These are phyloP conservation scores for Chrysolina haemoptera DNA, from an alignment of 2,888 invertebrate genomes.

Conservation along the genomic window DNA sequence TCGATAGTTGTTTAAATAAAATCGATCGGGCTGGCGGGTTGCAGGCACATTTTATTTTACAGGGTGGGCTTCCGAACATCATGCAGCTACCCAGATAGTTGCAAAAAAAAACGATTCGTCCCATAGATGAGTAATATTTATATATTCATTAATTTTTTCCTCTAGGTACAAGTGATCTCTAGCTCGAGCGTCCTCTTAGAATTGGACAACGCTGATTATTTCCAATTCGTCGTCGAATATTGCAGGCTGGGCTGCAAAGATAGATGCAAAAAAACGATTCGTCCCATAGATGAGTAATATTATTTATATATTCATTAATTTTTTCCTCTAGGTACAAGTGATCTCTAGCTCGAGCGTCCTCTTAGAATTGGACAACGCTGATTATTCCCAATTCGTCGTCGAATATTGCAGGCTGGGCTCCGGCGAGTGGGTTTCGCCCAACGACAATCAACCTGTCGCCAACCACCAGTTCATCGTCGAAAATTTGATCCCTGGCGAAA, in stretches of 20 bases:
- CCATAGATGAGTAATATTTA: too few species aligned
- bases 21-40: too few species aligned
- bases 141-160: background rate
- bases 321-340: slow-evolving; percentile 69
- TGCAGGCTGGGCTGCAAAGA: slow-evolving; percentile 74
- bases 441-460: slow-evolving; percentile 69
- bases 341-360: slow-evolving; percentile 74
- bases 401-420: slow-evolving; percentile 73
- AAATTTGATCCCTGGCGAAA: slow-evolving; percentile 75
- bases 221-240: slow-evolving; percentile 66
- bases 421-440: slow-evolving; percentile 75
- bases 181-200: slow-evolving; percentile 74
- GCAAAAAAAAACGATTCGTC: too few species aligned
- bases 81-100: too few species aligned
- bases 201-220: slow-evolving; percentile 70
- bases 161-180: slow-evolving; percentile 72
- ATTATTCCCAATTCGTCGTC: slow-evolving; percentile 62
- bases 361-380: slow-evolving; percentile 73
- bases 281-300: too few species aligned
- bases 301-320: background rate
- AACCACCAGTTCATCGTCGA: slow-evolving; percentile 72
- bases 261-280: too few species aligned
- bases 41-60: too few species aligned
- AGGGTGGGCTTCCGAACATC: too few species aligned
- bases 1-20: too few species aligned